A percentile compares a stretch with the other conserved stretches of the same genome.
Conservation (phyloP, 2,888 invertebrate species). For the Heliconius erato region DNA sequence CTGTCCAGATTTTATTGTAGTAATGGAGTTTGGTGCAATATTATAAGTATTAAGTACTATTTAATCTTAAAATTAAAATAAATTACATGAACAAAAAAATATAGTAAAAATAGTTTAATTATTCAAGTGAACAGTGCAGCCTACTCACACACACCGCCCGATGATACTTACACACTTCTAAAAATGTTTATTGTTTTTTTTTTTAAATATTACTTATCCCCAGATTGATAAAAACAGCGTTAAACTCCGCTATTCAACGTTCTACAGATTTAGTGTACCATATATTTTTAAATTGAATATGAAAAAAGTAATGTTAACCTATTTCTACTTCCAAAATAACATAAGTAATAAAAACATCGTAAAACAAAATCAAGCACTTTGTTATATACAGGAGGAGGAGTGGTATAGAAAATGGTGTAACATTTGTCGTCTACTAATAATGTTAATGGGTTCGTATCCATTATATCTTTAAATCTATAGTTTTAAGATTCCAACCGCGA, state of each 20-base stretch:
- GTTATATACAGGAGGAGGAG: too few relatives aligned
- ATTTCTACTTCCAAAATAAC: background rate
- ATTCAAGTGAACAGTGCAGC: too few relatives aligned
- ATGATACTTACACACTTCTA: too few relatives aligned
- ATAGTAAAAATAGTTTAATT: too few relatives aligned
- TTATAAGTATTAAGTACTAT: background rate
- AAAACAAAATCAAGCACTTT: background rate
- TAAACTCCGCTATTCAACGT: background rate
- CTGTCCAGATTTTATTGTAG: background rate
- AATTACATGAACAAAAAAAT: too few relatives aligned
- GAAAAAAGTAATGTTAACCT: background rate
- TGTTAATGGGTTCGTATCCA: background rate
- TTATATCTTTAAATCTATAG: slow-evolving; percentile 17
- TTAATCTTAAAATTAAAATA: too few relatives aligned
- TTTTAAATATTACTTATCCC: background rate
- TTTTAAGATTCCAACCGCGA: slow-evolving; percentile 23
- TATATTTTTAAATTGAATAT: background rate
- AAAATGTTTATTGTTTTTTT: too few relatives aligned
- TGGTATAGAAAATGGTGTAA: background rate
- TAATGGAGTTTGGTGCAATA: background rate
- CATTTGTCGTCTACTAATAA: background rate
- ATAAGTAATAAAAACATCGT: slow-evolving; percentile 5
- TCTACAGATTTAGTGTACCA: background rate
- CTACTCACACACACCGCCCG: too few relatives aligned
- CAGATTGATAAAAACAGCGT: background rate